Conservation (phyloP, 1,140 invertebrate genomes). For the Eulimnadia texana region DNA sequence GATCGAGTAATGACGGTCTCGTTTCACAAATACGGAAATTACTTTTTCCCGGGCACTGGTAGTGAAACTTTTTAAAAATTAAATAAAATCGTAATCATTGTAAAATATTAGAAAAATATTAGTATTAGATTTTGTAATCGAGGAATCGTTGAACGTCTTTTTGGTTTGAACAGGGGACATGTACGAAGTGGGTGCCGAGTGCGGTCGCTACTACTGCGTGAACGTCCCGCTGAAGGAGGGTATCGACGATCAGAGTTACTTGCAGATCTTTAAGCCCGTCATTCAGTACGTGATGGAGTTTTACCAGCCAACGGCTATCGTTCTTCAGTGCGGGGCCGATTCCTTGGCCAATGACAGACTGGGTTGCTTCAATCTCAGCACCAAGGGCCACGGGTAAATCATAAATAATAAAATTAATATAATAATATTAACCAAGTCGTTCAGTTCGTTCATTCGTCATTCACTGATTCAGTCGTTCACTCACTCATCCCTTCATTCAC, state of each 20-base stretch:
- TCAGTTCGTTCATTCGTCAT: background rate
- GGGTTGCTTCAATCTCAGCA: conserved; percentile 75
- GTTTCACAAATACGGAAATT: conserved; percentile 98
- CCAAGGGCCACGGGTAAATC: conserved; percentile 69
- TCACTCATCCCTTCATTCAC: too few species aligned
- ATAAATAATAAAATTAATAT: background rate
- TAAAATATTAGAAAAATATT: too few species aligned
- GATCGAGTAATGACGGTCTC: conserved; percentile 99
- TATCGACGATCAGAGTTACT: conserved; percentile 88
- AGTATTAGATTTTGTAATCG: background rate
- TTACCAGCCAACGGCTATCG: conserved; percentile 91
- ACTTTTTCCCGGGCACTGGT: conserved; percentile 93
- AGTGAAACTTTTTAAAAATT: background rate
- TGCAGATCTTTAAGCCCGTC: conserved; percentile 84
- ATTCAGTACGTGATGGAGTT: conserved; percentile 90
- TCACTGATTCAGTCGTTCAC: too few species aligned
- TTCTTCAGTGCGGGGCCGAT: conserved; percentile 96
- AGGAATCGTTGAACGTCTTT: background rate
- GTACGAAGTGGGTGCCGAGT: conserved; percentile 90
- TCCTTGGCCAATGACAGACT: conserved; percentile 87
- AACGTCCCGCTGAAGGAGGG: conserved; percentile 95
- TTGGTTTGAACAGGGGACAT: conserved; percentile 55
- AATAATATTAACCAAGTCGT: background rate
- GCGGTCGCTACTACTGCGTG: conserved; percentile 85
- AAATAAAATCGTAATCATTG: background rate